Evolutionary conservation across 2,797 vertebrate genomes (phyloP).

Genomic region (Gymnodraco acuticeps): DNA sequence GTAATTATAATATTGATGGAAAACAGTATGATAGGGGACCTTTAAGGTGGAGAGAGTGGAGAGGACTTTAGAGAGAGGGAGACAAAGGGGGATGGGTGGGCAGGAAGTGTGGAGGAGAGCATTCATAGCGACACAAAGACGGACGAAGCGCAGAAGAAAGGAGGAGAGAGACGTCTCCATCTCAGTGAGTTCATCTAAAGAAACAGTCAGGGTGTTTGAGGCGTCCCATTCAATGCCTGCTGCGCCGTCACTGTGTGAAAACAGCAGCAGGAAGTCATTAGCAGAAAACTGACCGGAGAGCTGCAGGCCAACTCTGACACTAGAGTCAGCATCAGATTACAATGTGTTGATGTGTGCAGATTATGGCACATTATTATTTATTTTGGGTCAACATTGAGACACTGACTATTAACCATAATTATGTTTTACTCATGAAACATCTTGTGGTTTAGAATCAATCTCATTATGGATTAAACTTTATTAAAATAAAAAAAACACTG

Average conservation of each 20-base stretch:
- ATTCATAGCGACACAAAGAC: slow-evolving; percentile 59
- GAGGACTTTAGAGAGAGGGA: slow-evolving; percentile 9
- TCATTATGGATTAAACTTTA: too few relatives aligned
- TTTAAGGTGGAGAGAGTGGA: slow-evolving; percentile 8
- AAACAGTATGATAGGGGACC: too few relatives aligned
- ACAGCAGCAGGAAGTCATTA: slow-evolving; percentile 49
- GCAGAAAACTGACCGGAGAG: slow-evolving; percentile 43
- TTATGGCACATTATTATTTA: too few relatives aligned
- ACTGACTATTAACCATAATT: too few relatives aligned
- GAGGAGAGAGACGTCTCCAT: slow-evolving; percentile 55
- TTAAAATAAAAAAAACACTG: too few relatives aligned
- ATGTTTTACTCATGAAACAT: too few relatives aligned
- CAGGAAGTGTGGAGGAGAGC: slow-evolving; percentile 58
- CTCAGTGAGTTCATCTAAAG: slow-evolving; percentile 53
- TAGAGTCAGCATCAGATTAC: neutral
- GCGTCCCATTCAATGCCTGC: slow-evolving; percentile 60
- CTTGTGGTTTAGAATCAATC: too few relatives aligned
- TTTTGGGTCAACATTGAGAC: too few relatives aligned
- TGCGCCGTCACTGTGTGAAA: slow-evolving; percentile 54
- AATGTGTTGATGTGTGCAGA: neutral
- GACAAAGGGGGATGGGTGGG: slow-evolving; percentile 20
- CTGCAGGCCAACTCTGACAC: slow-evolving; percentile 39
- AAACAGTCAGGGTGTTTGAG: slow-evolving; percentile 50
- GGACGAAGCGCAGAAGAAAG: slow-evolving; percentile 45
- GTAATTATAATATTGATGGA: too few relatives aligned